These are phyloP conservation scores for Sphaerophoria rueppellii DNA, from an alignment of 2,888 invertebrate species.

Conservation along the genomic window DNA sequence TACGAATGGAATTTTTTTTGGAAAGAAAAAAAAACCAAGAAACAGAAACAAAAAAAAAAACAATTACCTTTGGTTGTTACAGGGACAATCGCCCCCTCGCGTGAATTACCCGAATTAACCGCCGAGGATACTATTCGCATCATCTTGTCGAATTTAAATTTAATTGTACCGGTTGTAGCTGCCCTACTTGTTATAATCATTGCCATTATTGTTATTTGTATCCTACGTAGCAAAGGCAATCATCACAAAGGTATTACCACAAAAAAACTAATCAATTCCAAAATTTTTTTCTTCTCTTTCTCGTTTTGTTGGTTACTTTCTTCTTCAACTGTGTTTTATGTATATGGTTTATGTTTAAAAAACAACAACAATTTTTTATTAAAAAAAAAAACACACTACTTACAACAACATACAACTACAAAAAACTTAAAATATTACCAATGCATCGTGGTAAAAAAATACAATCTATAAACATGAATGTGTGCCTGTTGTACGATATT, in stretches of 20 bases:
- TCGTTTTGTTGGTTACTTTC: slow-evolving; percentile 75
- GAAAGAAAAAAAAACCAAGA: slow-evolving; percentile 53
- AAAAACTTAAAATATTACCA: slow-evolving; percentile 54
- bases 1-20: slow-evolving; percentile 44
- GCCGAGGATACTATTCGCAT: slow-evolving; percentile 93
- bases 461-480: slow-evolving; percentile 59
- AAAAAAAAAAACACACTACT: slow-evolving; percentile 64
- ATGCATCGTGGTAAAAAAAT: slow-evolving; percentile 69
- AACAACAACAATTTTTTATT: slow-evolving; percentile 53
- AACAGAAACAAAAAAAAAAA: slow-evolving; percentile 64
- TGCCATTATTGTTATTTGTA: slow-evolving; percentile 96
- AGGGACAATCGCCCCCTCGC: slow-evolving; percentile 97
- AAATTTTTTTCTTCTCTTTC: slow-evolving; percentile 78
- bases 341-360: slow-evolving; percentile 74
- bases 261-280: slow-evolving; percentile 78
- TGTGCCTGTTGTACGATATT: slow-evolving; percentile 72
- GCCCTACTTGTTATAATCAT: slow-evolving; percentile 96
- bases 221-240: slow-evolving; percentile 92
- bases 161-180: slow-evolving; percentile 96
- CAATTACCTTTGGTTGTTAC: slow-evolving; percentile 85
- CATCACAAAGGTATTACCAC: slow-evolving; percentile 90
- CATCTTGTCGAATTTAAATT: slow-evolving; percentile 94
- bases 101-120: slow-evolving; percentile 90
- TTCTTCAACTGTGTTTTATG: slow-evolving; percentile 72
- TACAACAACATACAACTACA: slow-evolving; percentile 56